A percentile compares a stretch with the other conserved stretches of the same genome.
Conservation (phyloP, 2,888 invertebrate species). For the Nymphalis polychloros region DNA sequence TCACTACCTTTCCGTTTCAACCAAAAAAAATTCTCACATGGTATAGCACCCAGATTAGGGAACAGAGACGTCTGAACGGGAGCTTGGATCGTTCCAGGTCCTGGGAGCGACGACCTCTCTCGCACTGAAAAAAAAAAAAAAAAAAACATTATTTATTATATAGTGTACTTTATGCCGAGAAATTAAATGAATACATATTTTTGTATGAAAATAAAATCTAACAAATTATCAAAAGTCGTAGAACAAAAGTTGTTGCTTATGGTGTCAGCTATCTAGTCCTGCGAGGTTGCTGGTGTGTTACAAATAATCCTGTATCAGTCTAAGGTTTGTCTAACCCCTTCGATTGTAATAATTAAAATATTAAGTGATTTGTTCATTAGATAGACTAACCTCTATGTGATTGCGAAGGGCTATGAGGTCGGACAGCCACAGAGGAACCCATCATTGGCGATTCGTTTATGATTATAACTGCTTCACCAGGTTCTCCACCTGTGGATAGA, state of each 20-base stretch:
- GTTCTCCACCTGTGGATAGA: slow-evolving; percentile 64
- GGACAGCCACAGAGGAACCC: slow-evolving; percentile 60
- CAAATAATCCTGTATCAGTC: no score
- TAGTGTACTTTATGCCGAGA: no score
- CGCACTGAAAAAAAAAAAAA: slow-evolving; percentile 53
- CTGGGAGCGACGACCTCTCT: slow-evolving; percentile 73
- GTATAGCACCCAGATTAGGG: slow-evolving; percentile 69
- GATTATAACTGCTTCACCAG: slow-evolving; percentile 78
- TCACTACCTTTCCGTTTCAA: no score
- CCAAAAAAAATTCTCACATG: slow-evolving; percentile 51
- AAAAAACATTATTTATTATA: no score
- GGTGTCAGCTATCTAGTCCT: no score
- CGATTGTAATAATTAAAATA: background rate
- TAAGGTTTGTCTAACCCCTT: no score
- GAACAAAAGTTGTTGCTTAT: no score
- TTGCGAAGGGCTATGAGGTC: slow-evolving; percentile 73
- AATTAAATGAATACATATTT: no score
- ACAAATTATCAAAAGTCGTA: no score
- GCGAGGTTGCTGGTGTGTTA: no score
- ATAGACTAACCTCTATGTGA: slow-evolving; percentile 44
- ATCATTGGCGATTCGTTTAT: slow-evolving; percentile 74
- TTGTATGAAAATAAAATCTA: no score
- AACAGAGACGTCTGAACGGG: slow-evolving; percentile 66
- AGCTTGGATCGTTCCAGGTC: slow-evolving; percentile 60
- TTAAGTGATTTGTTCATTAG: background rate